Evolutionary conservation across 2,113 vertebrate species (phyloP).

Genomic region (Puffinus mauretanicus): DNA sequence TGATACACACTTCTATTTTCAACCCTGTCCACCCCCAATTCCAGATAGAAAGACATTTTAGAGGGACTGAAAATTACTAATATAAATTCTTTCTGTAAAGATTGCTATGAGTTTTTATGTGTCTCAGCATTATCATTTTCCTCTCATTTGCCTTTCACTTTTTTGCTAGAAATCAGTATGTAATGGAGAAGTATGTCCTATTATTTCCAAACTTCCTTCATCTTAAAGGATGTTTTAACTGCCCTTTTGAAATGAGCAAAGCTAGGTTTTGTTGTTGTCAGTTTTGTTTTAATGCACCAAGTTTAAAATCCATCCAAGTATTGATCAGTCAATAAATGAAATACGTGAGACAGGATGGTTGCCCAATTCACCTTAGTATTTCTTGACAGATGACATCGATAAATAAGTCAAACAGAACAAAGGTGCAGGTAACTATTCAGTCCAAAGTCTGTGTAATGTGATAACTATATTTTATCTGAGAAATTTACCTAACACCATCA

Average conservation of each 20-base stretch:
- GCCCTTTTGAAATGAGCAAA: not conserved
- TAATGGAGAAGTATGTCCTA: not conserved
- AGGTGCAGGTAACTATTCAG: not conserved
- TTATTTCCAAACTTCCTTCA: not conserved
- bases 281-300: not conserved
- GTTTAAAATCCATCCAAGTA: not conserved
- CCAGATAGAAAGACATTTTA: not conserved
- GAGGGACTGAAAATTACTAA: not conserved
- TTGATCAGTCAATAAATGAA: not conserved
- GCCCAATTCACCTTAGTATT: not conserved
- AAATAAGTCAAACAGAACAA: not conserved
- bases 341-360: not conserved
- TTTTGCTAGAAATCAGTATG: not conserved
- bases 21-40: not conserved
- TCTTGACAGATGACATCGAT: not conserved
- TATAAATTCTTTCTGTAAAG: conserved; percentile 1
- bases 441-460: not conserved
- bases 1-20: conserved; percentile 34
- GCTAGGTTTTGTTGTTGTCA: not conserved
- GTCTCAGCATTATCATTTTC: not conserved
- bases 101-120: not conserved
- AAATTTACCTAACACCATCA: not conserved
- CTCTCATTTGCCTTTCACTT: not conserved
- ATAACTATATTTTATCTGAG: not conserved
- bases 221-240: not conserved